A percentile compares a stretch with the other conserved stretches of the same genome.
Conservation (phyloP, 2,888 invertebrate genomes). For the Lymantria dispar region DNA sequence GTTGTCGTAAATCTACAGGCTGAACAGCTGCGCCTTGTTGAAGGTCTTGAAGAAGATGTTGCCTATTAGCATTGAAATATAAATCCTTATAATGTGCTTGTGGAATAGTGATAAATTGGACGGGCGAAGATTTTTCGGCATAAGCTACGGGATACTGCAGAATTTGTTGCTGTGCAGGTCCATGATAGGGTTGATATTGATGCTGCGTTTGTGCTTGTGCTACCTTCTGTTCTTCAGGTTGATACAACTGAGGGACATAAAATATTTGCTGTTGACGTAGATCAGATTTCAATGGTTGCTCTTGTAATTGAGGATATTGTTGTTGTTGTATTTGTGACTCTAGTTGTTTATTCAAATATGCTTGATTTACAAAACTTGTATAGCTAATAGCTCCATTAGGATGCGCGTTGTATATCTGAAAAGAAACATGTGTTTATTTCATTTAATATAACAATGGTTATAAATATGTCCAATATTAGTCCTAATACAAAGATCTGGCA, state of each 20-base stretch:
- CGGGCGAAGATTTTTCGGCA: background rate
- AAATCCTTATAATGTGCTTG: background rate
- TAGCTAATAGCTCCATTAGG: constrained; percentile 60
- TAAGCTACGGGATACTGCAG: background rate
- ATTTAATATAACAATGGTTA: too few species aligned
- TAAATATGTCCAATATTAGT: too few species aligned
- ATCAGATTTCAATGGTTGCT: background rate
- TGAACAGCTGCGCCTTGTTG: background rate
- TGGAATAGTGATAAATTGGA: background rate
- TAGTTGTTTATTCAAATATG: constrained; percentile 5
- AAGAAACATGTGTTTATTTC: constrained; percentile 6
- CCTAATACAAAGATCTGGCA: too few species aligned
- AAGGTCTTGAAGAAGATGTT: background rate
- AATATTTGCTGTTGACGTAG: background rate
- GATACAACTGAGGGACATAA: background rate
- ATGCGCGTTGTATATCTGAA: constrained; percentile 51
- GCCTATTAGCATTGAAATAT: constrained; percentile 2
- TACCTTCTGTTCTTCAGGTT: background rate
- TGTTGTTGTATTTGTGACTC: background rate
- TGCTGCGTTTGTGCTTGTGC: background rate
- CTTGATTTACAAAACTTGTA: constrained; percentile 55
- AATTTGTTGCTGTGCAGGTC: background rate
- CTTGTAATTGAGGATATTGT: background rate
- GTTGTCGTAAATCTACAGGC: background rate
- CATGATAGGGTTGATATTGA: constrained; percentile 4